Base-by-base conservation (phyloP, 2,888 invertebrate species). In the Torymus auratus region DNA sequence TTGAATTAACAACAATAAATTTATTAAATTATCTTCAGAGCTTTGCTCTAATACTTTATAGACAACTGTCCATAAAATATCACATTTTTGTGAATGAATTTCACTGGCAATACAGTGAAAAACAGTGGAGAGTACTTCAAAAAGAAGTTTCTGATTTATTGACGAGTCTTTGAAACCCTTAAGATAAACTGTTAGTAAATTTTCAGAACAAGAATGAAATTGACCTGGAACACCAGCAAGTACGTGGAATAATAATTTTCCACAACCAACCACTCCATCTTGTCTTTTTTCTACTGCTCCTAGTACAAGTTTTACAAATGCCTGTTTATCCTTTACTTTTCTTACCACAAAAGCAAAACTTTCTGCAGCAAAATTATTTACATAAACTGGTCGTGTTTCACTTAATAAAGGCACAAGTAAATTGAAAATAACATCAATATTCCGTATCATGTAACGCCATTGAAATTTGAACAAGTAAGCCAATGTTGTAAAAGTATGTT, bases 311-410 rank as follows among this genome's bases (percentile, higher is more conserved):
- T 93, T 92, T 60, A 98, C 90, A 89, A 98, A 95, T 71, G 93
- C 93, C 52, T 94, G 93, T 86, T 95, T 95, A 86, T 98, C 96
- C 84, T 94, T 95, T 13, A 97, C 95, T 92, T 97, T 97, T 84
- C 98, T 93, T 2, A 97, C 96, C 1, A 99, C 95, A 92, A 97
- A 99, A 0, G 98, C 96, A 92, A 99, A 98, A 91, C 98, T 96
- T 91, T 99, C 98, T 0, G 98, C 97, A 4, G 98, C 98, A 93
- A 99, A 99, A 87, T 96, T 96, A 85, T 96, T 95, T 23, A 99
- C 95, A 88, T 98, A 97, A 82, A 94, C 94, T 28, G 96, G 96
- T 86, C 95, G 94, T n/a, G 92, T 92, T 72, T 95, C 94, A 85
- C 95, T 95, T 56, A 98, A 90, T 5, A 98, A 91, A 0, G 97